Evolutionary conservation across 2,113 vertebrate species (phyloP).

Genomic region (Bambusicola thoracicus): DNA sequence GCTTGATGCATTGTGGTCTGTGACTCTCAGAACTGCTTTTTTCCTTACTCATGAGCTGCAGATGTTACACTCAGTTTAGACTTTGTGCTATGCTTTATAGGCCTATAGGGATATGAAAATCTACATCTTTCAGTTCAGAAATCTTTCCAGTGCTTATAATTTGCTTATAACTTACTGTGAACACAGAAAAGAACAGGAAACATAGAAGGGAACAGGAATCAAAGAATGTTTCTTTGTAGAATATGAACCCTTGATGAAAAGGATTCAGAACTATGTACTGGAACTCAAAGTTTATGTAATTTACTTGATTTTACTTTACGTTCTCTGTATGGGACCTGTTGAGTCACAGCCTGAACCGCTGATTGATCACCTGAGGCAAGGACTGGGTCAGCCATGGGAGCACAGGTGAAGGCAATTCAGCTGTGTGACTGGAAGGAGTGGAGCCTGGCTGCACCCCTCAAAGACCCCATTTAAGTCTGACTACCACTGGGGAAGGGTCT

Average conservation of each 20-base stretch:
- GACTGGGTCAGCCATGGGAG: too few relatives aligned
- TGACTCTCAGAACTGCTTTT: not conserved
- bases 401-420: too few relatives aligned
- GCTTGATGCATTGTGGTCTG: not conserved
- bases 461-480: too few relatives aligned
- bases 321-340: too few relatives aligned
- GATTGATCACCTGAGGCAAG: too few relatives aligned
- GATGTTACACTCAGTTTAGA: not conserved
- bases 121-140: not conserved
- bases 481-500: too few relatives aligned
- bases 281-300: not conserved
- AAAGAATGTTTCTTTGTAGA: not conserved
- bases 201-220: not conserved
- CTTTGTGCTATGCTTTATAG: not conserved
- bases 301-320: not conserved
- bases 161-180: not conserved
- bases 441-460: too few relatives aligned
- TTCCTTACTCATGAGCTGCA: not conserved
- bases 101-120: not conserved
- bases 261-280: not conserved
- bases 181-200: not conserved
- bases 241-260: not conserved
- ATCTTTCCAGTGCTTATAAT: not conserved
- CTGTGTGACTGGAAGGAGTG: too few relatives aligned
- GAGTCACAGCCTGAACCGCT: too few relatives aligned